These are phyloP conservation scores for Molorchus minor DNA, from an alignment of 2,888 invertebrate genomes.

Conservation along the genomic window DNA sequence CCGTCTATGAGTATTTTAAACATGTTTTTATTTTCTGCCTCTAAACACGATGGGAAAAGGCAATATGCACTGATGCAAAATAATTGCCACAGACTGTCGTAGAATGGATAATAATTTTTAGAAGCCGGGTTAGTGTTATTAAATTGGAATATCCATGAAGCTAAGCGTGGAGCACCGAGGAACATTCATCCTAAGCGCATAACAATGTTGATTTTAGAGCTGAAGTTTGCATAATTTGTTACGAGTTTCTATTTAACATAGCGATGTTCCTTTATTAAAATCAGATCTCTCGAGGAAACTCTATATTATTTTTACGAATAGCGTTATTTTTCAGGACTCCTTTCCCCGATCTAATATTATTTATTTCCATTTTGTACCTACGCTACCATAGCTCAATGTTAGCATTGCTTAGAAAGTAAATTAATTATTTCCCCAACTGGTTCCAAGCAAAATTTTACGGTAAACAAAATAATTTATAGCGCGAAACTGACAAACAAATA, in stretches of 20 bases:
- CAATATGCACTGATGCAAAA: neutral
- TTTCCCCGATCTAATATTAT: slow-evolving; percentile 15
- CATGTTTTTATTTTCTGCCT: too few species aligned
- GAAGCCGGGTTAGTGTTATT: neutral
- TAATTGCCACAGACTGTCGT: neutral
- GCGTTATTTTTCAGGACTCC: slow-evolving; percentile 3
- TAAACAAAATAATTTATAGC: slow-evolving; percentile 16
- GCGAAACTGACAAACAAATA: neutral
- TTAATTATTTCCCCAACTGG: slow-evolving; percentile 17
- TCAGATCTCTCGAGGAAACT: slow-evolving; percentile 20
- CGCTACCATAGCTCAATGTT: neutral
- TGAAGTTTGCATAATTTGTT: slow-evolving; percentile 16
- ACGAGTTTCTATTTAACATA: slow-evolving; percentile 14
- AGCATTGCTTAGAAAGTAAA: slow-evolving; percentile 3
- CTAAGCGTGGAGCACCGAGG: slow-evolving; percentile 1
- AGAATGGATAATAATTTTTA: slow-evolving; percentile 6
- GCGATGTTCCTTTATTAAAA: slow-evolving; percentile 15
- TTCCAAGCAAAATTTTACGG: neutral
- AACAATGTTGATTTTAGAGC: slow-evolving; percentile 19
- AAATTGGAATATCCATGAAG: slow-evolving; percentile 8
- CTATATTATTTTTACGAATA: slow-evolving; percentile 18
- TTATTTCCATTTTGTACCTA: slow-evolving; percentile 16
- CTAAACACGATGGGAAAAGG: too few species aligned
- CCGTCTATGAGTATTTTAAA: too few species aligned
- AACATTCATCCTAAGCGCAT: neutral